Conservation (phyloP, 2,113 vertebrate genomes). For the Lanius ludovicianus region DNA sequence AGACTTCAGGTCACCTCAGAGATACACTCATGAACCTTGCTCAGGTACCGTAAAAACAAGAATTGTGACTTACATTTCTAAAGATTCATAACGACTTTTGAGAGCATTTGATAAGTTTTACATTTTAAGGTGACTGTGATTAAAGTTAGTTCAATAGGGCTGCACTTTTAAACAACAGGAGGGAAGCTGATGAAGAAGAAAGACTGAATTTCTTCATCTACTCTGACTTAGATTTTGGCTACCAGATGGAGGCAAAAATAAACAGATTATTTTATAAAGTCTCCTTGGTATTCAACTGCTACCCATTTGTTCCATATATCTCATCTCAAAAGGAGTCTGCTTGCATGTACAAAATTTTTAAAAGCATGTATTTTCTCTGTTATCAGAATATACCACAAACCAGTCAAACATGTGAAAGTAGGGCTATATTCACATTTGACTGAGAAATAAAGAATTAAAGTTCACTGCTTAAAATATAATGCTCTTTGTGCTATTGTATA, state of each 20-base stretch:
- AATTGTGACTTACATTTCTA: not conserved
- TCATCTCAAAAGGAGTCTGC: not conserved
- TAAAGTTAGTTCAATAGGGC: not conserved
- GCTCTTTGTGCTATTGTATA: not conserved
- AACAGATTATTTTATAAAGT: not conserved
- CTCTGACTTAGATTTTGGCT: not conserved
- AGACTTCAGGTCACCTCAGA: conserved; percentile 82
- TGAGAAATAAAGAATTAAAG: not conserved
- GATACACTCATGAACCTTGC: conserved; percentile 77
- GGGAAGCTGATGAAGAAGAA: not conserved
- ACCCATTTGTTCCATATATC: not conserved
- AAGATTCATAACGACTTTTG: not conserved
- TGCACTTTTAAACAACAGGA: not conserved
- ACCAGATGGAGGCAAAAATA: not conserved
- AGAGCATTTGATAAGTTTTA: not conserved
- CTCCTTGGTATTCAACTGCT: not conserved
- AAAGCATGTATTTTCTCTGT: not conserved
- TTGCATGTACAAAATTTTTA: not conserved
- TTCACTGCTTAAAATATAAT: not conserved
- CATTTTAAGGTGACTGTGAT: not conserved
- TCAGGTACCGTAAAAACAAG: conserved; percentile 69
- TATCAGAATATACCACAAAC: not conserved
- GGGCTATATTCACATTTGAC: not conserved
- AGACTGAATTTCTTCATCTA: not conserved
- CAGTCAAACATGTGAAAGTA: not conserved